A percentile compares a stretch with the other conserved stretches of the same genome.
phyloP scores from a whole-genome alignment of 2,113 vertebrate genomes.

The Paramisgurnus dabryanus region DNA sequence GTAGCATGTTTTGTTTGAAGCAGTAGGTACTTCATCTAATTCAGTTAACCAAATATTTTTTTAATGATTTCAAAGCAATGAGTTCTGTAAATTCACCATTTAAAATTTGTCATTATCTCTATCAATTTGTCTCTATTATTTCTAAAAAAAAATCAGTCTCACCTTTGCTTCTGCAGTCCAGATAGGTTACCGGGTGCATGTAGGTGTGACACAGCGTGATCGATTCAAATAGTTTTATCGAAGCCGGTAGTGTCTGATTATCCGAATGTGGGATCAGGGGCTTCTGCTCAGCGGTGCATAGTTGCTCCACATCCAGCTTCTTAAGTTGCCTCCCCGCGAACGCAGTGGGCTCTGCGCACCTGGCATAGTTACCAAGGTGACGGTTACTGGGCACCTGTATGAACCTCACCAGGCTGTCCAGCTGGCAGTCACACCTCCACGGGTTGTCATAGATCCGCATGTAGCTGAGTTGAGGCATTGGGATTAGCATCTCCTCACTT shows the following conservation, averaged over 20 bases:
- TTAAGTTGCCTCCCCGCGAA: slow-evolving; percentile 84
- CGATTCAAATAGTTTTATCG: slow-evolving; percentile 71
- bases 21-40: too few species aligned
- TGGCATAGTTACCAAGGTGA: slow-evolving; percentile 91
- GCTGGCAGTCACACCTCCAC: slow-evolving; percentile 86
- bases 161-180: slow-evolving; percentile 94
- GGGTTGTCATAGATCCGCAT: slow-evolving; percentile 94
- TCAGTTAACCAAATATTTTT: too few species aligned
- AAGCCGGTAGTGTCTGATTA: slow-evolving; percentile 47
- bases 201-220: slow-evolving; percentile 86
- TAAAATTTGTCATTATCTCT: too few species aligned
- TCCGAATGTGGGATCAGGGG: neutral
- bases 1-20: too few species aligned
- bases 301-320: slow-evolving; percentile 75
- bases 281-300: slow-evolving; percentile 75
- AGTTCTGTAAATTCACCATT: too few species aligned
- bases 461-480: slow-evolving; percentile 82
- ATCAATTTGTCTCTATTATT: too few species aligned
- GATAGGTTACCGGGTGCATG: slow-evolving; percentile 81
- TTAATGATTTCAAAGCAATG: too few species aligned
- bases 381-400: slow-evolving; percentile 90
- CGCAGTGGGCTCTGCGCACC: slow-evolving; percentile 78
- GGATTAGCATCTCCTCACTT: slow-evolving; percentile 86
- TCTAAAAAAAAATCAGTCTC: slow-evolving; percentile 55
- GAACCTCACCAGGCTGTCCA: slow-evolving; percentile 87